Evolutionary conservation across 1,140 invertebrate species (phyloP), one percentile per base, ranked within the genome.

Genomic region (Papilio xuthus): DNA sequence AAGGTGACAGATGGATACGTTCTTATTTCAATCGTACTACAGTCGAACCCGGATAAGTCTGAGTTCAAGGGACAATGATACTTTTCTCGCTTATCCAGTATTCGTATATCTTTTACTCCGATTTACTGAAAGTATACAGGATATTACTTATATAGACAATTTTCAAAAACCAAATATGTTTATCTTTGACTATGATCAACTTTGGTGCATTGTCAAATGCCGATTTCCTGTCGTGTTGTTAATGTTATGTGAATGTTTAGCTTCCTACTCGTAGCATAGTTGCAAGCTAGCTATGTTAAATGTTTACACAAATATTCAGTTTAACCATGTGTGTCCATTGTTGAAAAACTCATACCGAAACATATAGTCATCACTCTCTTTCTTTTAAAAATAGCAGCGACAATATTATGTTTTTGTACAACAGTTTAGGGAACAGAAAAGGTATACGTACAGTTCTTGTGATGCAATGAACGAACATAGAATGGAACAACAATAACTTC

Each of bases 401-500:
- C 50, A 53, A 53, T 37, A 37, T n/a, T 9, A 53, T 53, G 50
- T 53, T 53, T 13, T 50, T 53, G 8, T 8, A 53, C 7, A 8
- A 53, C 4, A 18, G 15, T 18, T 47, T 47, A 4, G 44, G 13
- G 13, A 47, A 15, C 7, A 47, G 18, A 47, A 47, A 47, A 6
- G 0, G 15, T 18, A 56, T 20, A 47, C 44, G 10, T 50, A 13
- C 47, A 26, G 3, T 23, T 60, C 56, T 60, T 60, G 26, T 28
- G 60, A 67, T 67, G 60, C 13, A 32, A 12, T 67, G 60, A 67
- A 67, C 13, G 60, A 28, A 32, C 18, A 18, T 13, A 67, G 60
- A 67, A 73, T 44, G 41, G 15, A 44, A 4, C 28, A 42, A 47
- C 41, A 71, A 71, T 10, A 42, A 44, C 71, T 42, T 73, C 41